These are phyloP conservation scores for Drosophila repleta DNA, from an alignment of 1,140 invertebrate species.

Conservation along the genomic window DNA sequence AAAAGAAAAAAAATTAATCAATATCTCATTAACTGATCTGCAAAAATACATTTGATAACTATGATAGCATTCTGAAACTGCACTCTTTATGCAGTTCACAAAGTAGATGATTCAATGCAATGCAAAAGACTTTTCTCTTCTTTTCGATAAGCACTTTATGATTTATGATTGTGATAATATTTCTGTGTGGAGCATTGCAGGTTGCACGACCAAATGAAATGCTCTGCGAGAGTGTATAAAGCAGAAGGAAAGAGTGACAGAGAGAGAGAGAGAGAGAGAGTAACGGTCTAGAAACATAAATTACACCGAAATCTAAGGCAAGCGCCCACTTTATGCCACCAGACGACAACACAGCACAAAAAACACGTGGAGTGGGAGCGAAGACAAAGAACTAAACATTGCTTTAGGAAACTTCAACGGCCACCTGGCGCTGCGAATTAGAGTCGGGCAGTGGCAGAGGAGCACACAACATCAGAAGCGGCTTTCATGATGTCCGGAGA, in stretches of 20 bases:
- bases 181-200: slow-evolving; percentile 6
- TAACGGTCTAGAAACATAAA: slow-evolving; percentile 68
- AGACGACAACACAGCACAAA: slow-evolving; percentile 3
- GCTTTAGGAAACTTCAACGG: slow-evolving; percentile 64
- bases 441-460: too few relatives aligned
- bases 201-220: slow-evolving; percentile 27
- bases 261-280: slow-evolving; percentile 45
- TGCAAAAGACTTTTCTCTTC: slow-evolving; percentile 8
- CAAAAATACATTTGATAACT: too few relatives aligned
- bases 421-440: slow-evolving; percentile 19
- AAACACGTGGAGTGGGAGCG: too few relatives aligned
- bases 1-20: not conserved
- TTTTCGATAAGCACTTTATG: slow-evolving; percentile 33
- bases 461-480: not conserved
- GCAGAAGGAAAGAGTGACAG: not conserved
- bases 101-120: slow-evolving; percentile 14
- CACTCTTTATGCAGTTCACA: not conserved
- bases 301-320: slow-evolving; percentile 67
- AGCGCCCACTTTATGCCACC: slow-evolving; percentile 4
- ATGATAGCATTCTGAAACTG: too few relatives aligned
- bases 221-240: slow-evolving; percentile 16
- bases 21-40: not conserved
- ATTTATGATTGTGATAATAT: slow-evolving; percentile 34
- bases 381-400: slow-evolving; percentile 51
- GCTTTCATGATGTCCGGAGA: slow-evolving; percentile 29